These are phyloP conservation scores for Rousettus leschenaultii DNA, from an alignment of 2,113 vertebrate genomes.

Conservation along the genomic window DNA sequence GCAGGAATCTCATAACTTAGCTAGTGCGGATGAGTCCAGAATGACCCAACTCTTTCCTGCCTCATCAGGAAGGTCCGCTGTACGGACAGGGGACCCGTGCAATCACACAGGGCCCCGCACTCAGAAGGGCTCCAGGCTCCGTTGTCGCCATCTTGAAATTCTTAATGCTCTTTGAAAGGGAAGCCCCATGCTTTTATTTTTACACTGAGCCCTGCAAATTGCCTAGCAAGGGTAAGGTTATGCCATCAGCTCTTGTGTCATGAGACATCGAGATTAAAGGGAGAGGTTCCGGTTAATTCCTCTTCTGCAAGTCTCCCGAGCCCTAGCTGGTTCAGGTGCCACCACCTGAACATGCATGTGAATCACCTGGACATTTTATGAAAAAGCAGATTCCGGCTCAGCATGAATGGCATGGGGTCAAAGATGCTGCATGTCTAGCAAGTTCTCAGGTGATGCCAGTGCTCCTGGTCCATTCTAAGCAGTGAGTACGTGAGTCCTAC, in stretches of 20 bases:
- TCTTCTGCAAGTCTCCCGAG: not conserved
- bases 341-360: accelerated
- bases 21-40: not conserved
- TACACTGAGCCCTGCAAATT: not conserved
- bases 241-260: not conserved
- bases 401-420: not conserved
- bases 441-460: not conserved
- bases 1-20: not conserved
- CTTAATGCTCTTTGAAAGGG: not conserved
- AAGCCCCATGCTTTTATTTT: not conserved
- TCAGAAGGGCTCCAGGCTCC: not conserved
- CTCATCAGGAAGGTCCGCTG: not conserved
- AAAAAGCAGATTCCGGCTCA: not conserved
- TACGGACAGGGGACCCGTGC: accelerated
- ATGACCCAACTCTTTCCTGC: not conserved
- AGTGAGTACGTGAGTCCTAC: not conserved
- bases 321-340: not conserved
- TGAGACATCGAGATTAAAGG: not conserved
- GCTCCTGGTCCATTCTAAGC: not conserved
- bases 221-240: not conserved
- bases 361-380: not conserved
- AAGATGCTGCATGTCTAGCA: not conserved
- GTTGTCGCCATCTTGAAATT: not conserved
- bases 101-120: not conserved
- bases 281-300: not conserved